Evolutionary conservation across 2,888 invertebrate genomes (phyloP).

Genomic region (Darwinula stevensoni): DNA sequence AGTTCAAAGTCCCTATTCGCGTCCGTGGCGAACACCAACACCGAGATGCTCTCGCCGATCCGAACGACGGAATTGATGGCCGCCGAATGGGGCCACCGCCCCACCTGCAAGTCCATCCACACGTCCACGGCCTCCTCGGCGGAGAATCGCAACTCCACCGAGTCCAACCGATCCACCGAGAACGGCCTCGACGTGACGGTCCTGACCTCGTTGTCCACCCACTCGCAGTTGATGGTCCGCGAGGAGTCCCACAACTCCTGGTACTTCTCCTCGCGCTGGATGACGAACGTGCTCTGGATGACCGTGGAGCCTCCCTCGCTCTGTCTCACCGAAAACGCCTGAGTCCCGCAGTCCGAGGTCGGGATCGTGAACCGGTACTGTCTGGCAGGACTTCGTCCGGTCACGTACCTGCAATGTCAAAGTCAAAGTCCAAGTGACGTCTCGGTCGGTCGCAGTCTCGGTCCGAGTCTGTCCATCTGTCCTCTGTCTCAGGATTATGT

Average conservation of each 20-base stretch:
- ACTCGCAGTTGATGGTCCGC: constrained; percentile 11
- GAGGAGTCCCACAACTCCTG: constrained; percentile 12
- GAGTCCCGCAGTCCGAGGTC: constrained; percentile 6
- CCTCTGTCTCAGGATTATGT: too few species aligned
- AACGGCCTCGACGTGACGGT: constrained; percentile 11
- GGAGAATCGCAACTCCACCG: constrained; percentile 9
- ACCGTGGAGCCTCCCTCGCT: background rate
- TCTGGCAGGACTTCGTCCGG: background rate
- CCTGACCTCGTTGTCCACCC: constrained; percentile 10
- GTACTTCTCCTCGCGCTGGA: constrained; percentile 9
- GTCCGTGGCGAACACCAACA: constrained; percentile 12
- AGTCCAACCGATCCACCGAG: constrained; percentile 11
- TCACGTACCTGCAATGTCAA: constrained; percentile 7
- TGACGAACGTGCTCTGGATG: constrained; percentile 10
- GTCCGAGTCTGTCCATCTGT: too few species aligned
- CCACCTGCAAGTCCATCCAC: constrained; percentile 12
- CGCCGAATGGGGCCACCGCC: constrained; percentile 10
- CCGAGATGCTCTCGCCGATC: constrained; percentile 12
- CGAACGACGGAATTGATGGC: constrained; percentile 11
- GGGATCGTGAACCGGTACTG: constrained; percentile 6
- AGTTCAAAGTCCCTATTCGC: constrained; percentile 11
- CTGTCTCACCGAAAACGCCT: background rate
- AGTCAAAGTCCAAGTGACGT: too few species aligned
- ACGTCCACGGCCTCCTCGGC: constrained; percentile 11
- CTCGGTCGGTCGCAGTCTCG: too few species aligned